Conservation (phyloP, 1,140 invertebrate genomes). For the Nephotettix cincticeps region DNA sequence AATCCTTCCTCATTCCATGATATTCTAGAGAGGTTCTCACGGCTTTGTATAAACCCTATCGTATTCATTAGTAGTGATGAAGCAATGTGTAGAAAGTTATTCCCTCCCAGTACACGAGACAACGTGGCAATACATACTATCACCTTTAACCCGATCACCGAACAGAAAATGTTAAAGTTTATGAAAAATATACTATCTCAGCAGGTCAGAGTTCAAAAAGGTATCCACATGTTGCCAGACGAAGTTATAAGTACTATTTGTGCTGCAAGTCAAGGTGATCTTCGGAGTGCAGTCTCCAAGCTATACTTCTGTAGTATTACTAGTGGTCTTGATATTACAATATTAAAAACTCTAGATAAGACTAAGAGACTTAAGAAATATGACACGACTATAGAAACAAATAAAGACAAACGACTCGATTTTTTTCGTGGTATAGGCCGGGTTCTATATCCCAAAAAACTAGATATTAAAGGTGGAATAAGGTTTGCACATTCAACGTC, state of each 20-base stretch:
- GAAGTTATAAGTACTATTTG: slow-evolving; percentile 21
- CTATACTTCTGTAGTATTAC: slow-evolving; percentile 19
- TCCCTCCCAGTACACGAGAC: slow-evolving; percentile 58
- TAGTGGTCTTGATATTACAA: slow-evolving; percentile 24
- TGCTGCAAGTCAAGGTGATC: slow-evolving; percentile 11
- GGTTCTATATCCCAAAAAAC: slow-evolving; percentile 73
- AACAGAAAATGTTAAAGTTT: slow-evolving; percentile 62
- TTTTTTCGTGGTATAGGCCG: slow-evolving; percentile 72
- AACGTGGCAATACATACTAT: slow-evolving; percentile 62
- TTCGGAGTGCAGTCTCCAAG: slow-evolving; percentile 29
- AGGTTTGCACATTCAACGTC: slow-evolving; percentile 61
- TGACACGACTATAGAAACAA: neutral
- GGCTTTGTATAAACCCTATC: slow-evolving; percentile 62
- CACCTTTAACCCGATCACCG: slow-evolving; percentile 64
- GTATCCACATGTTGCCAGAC: neutral
- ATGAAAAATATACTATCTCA: slow-evolving; percentile 56
- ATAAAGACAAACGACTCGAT: slow-evolving; percentile 60
- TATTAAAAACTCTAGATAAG: neutral
- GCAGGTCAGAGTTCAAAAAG: slow-evolving; percentile 5
- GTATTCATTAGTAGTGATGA: slow-evolving; percentile 70
- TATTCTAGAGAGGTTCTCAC: slow-evolving; percentile 62
- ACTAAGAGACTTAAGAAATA: slow-evolving; percentile 20
- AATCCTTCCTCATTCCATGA: slow-evolving; percentile 59
- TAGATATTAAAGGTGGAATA: slow-evolving; percentile 40
- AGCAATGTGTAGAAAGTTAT: slow-evolving; percentile 59